Conservation (phyloP, 2,888 invertebrate species). For the Holacanthella duospinosa region DNA sequence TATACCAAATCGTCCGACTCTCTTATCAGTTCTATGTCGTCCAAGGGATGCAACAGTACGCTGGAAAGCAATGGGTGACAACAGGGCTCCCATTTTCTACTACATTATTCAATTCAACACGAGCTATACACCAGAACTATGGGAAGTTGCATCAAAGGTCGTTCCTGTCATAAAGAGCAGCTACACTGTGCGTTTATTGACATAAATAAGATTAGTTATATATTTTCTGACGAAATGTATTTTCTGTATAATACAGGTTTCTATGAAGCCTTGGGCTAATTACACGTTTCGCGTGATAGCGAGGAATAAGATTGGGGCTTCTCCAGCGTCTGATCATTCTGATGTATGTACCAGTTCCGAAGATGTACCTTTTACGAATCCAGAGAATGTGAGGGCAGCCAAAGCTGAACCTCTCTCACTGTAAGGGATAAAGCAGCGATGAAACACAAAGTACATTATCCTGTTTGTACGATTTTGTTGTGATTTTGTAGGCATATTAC, state of each 20-base stretch:
- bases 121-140: conserved; percentile 79
- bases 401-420: too few species aligned
- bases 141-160: conserved; percentile 66
- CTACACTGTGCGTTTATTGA: too few species aligned
- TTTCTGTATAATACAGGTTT: conserved; percentile 41
- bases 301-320: conserved; percentile 82
- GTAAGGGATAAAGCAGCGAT: too few species aligned
- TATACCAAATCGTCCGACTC: conserved; percentile 74
- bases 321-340: conserved; percentile 73
- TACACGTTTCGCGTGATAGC: conserved; percentile 91
- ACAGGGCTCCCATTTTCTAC: conserved; percentile 82
- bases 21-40: conserved; percentile 58
- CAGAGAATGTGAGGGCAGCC: conserved; percentile 41
- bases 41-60: conserved; percentile 60
- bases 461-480: too few species aligned
- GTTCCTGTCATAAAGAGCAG: conserved; percentile 66
- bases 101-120: conserved; percentile 88
- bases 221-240: conserved; percentile 7
- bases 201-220: conserved; percentile 27
- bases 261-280: conserved; percentile 83
- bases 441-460: too few species aligned
- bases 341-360: conserved; percentile 71
- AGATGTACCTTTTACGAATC: conserved; percentile 82
- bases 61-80: conserved; percentile 88
- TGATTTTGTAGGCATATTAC: too few species aligned